Percentiles rank a stretch among this genome's conserved stretches.
Evolutionary conservation across 2,797 vertebrate genomes (phyloP).

Genomic region (Muscicapa comitata): DNA sequence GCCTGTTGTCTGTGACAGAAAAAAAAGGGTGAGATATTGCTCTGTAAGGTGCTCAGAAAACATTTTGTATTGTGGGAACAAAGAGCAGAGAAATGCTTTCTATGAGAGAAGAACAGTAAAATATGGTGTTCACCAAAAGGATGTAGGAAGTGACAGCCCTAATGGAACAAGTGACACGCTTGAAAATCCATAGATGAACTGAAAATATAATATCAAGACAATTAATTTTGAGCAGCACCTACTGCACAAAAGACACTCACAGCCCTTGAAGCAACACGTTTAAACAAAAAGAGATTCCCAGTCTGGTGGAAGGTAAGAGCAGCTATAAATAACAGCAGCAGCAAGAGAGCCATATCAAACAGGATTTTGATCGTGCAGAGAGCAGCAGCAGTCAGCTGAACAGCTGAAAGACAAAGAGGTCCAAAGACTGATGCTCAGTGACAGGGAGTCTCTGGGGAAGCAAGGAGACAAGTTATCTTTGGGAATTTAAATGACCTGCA

Average conservation of each 20-base stretch:
- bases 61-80: background rate
- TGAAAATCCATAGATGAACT: background rate
- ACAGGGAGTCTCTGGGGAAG: background rate
- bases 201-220: background rate
- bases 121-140: background rate
- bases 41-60: background rate
- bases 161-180: background rate
- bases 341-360: background rate
- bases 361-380: background rate
- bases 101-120: background rate
- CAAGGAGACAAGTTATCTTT: background rate
- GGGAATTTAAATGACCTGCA: background rate
- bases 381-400: background rate
- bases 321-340: background rate
- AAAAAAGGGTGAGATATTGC: background rate
- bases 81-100: background rate
- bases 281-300: background rate
- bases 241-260: background rate
- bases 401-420: slow-evolving; percentile 4
- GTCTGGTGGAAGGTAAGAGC: background rate
- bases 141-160: background rate
- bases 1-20: background rate
- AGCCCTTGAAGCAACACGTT: background rate
- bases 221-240: background rate
- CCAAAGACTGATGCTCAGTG: background rate